Conservation (phyloP, 2,888 invertebrate species). For the Papilio elwesi region DNA sequence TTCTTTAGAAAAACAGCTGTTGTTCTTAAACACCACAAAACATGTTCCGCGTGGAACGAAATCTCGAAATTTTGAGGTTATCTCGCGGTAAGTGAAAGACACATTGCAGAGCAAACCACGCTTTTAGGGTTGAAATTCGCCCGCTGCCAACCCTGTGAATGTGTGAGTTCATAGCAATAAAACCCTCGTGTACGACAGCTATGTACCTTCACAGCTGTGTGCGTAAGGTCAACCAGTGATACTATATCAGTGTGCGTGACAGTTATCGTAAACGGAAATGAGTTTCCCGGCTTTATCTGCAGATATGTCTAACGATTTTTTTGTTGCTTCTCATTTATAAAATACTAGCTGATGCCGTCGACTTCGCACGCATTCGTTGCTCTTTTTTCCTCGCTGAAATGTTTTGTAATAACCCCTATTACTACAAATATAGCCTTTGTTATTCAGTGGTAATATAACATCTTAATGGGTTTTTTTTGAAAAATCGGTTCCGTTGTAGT, state of each 20-base stretch:
- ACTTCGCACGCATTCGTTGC: too few species aligned
- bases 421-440: too few species aligned
- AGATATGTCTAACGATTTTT: slow-evolving; percentile 41
- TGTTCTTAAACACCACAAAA: slow-evolving; percentile 48
- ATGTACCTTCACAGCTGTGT: slow-evolving; percentile 53
- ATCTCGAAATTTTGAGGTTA: slow-evolving; percentile 79
- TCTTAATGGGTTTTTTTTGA: too few species aligned
- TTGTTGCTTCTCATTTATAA: not conserved
- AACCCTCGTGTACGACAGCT: slow-evolving; percentile 41
- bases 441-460: too few species aligned
- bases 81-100: slow-evolving; percentile 75
- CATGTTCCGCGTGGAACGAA: slow-evolving; percentile 60
- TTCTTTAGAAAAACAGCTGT: slow-evolving; percentile 14
- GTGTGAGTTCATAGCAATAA: slow-evolving; percentile 55
- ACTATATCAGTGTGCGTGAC: slow-evolving; percentile 59
- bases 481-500: too few species aligned
- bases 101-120: slow-evolving; percentile 62
- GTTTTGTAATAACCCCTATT: too few species aligned
- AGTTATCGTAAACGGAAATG: slow-evolving; percentile 49
- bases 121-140: slow-evolving; percentile 69
- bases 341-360: too few species aligned
- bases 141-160: slow-evolving; percentile 53
- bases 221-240: slow-evolving; percentile 45
- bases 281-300: slow-evolving; percentile 50
- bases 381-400: too few species aligned